A percentile compares a stretch with the other conserved stretches of the same genome.
Evolutionary conservation across 2,797 vertebrate species (phyloP).

Genomic region (Antrozous pallidus): DNA sequence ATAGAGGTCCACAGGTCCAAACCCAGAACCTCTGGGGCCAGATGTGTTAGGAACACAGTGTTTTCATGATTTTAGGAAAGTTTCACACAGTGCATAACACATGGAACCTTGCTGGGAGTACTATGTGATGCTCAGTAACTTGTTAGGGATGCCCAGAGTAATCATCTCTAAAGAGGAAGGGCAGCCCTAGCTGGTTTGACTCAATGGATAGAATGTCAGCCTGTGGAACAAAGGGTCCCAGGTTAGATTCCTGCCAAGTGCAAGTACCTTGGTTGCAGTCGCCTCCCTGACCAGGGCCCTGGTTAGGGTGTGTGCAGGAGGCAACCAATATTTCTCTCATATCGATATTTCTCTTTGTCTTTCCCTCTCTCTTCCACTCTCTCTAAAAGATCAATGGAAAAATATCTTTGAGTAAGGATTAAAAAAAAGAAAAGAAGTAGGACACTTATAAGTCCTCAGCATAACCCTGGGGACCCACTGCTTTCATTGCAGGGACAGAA

Average conservation of each 20-base stretch:
- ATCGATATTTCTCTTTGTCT: too few species aligned
- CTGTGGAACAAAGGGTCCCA: too few species aligned
- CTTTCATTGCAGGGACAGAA: not conserved
- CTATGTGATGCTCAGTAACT: not conserved
- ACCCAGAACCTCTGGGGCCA: not conserved
- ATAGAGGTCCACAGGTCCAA: not conserved
- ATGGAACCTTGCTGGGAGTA: not conserved
- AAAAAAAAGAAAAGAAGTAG: not conserved
- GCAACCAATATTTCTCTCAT: too few species aligned
- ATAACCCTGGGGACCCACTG: not conserved
- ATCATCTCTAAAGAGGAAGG: not conserved
- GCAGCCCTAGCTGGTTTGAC: too few species aligned
- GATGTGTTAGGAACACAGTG: not conserved
- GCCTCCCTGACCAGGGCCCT: too few species aligned
- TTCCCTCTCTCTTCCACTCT: too few species aligned
- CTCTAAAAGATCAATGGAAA: too few species aligned
- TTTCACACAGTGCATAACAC: not conserved
- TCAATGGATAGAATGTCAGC: too few species aligned
- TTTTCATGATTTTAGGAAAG: not conserved
- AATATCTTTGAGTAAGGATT: too few species aligned
- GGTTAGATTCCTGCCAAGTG: too few species aligned
- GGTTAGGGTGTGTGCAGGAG: too few species aligned
- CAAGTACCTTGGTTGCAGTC: too few species aligned
- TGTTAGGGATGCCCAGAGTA: not conserved
- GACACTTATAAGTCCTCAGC: not conserved